Conservation (phyloP, 2,888 invertebrate species). For the Apoderus coryli region DNA sequence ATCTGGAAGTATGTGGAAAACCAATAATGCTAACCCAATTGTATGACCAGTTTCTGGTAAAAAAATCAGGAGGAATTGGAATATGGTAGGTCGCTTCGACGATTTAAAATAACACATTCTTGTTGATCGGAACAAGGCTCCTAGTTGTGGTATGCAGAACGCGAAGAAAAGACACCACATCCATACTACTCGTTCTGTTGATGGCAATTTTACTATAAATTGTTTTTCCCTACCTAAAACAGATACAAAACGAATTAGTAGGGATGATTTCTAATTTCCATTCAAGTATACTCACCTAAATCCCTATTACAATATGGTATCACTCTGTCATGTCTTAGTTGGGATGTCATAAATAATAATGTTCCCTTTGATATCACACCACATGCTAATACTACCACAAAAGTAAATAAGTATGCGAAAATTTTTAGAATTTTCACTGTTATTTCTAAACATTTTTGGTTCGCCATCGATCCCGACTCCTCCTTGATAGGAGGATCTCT, state of each 20-base stretch:
- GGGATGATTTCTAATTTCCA: no score
- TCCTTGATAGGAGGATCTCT: constrained; percentile 79
- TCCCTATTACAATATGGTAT: constrained; percentile 73
- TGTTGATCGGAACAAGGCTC: constrained; percentile 67
- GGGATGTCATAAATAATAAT: constrained; percentile 84
- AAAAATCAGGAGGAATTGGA: constrained; percentile 54
- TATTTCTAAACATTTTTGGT: constrained; percentile 72
- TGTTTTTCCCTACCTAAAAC: constrained; percentile 70
- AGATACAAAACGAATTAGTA: no score
- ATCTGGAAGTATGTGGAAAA: constrained; percentile 80
- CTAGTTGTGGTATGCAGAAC: constrained; percentile 78
- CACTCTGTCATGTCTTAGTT: constrained; percentile 60
- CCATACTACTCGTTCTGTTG: constrained; percentile 80
- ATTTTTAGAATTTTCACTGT: constrained; percentile 75
- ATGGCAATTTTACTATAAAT: constrained; percentile 66
- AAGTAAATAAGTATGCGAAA: constrained; percentile 72
- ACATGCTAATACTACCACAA: constrained; percentile 67
- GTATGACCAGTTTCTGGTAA: constrained; percentile 81
- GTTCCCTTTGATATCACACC: constrained; percentile 82
- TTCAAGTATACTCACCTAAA: constrained; percentile 57
- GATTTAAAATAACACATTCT: constrained; percentile 87
- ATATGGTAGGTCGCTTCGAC: constrained; percentile 55
- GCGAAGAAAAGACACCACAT: constrained; percentile 84
- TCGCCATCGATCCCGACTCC: constrained; percentile 79
- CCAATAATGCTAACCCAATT: constrained; percentile 71